phyloP scores from a whole-genome alignment of 2,888 invertebrate species.

The Platycheirus albimanus region DNA sequence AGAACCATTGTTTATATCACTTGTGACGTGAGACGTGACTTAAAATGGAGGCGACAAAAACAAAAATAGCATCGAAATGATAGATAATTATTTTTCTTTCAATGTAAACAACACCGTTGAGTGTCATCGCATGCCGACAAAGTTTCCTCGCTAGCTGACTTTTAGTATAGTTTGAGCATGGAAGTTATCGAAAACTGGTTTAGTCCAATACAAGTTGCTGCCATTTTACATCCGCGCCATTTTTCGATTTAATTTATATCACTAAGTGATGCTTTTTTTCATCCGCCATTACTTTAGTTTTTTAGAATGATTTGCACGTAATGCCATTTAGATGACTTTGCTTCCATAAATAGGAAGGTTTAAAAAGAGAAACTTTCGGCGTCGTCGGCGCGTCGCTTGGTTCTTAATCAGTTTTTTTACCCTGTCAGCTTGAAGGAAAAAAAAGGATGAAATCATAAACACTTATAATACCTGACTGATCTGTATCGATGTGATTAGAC shows the following conservation, averaged over 20 bases:
- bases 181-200: constrained; percentile 56
- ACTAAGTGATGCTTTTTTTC: constrained; percentile 4
- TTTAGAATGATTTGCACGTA: constrained; percentile 21
- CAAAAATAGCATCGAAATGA: constrained; percentile 6
- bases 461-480: constrained; percentile 17
- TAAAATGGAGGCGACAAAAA: constrained; percentile 10
- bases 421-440: neutral
- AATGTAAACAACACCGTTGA: constrained; percentile 18
- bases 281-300: neutral
- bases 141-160: neutral
- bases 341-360: constrained; percentile 13
- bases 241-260: constrained; percentile 27
- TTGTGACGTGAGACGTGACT: constrained; percentile 21
- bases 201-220: constrained; percentile 31
- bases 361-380: constrained; percentile 27
- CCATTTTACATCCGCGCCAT: constrained; percentile 32
- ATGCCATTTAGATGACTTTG: constrained; percentile 43
- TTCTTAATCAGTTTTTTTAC: neutral
- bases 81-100: constrained; percentile 9
- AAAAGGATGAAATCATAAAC: constrained; percentile 22
- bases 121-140: constrained; percentile 33
- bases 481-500: constrained; percentile 14
- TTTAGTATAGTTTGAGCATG: constrained; percentile 14
- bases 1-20: neutral
- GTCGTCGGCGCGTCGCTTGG: too few species aligned